Conservation (phyloP, 2,797 vertebrate genomes). For the Tenualosa thibaudeaui region DNA sequence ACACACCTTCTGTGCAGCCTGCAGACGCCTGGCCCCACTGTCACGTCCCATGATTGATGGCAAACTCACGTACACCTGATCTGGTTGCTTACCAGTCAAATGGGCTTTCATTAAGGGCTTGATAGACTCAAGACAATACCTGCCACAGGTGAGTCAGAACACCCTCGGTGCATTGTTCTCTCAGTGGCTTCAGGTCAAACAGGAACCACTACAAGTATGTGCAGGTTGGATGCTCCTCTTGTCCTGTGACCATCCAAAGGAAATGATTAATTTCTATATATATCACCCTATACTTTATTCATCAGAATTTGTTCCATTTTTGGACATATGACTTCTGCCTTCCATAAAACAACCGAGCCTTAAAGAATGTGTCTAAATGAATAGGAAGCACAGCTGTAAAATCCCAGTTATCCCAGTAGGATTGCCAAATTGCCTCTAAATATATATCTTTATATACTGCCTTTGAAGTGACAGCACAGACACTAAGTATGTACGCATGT, state of each 20-base stretch:
- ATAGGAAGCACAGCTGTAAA: neutral
- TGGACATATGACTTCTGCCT: neutral
- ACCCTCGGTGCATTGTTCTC: neutral
- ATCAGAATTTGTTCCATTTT: neutral
- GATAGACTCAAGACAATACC: neutral
- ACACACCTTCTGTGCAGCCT: neutral
- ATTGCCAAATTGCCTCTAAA: neutral
- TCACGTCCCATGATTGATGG: constrained; percentile 25
- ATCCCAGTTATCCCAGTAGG: neutral
- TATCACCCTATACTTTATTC: neutral
- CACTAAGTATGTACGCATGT: neutral
- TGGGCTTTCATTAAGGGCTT: neutral
- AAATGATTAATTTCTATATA: neutral
- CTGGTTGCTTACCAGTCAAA: neutral
- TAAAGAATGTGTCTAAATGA: neutral
- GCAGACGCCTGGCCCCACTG: neutral
- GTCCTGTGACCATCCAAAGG: neutral
- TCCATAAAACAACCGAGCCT: neutral
- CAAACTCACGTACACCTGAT: neutral
- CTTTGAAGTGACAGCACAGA: neutral
- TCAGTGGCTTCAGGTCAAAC: neutral
- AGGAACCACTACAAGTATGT: neutral
- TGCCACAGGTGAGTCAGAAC: neutral
- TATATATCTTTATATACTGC: neutral
- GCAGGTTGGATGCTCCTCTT: neutral